Evolutionary conservation across 2,888 invertebrate genomes (phyloP).

Genomic region (Lampropteryx suffumata): DNA sequence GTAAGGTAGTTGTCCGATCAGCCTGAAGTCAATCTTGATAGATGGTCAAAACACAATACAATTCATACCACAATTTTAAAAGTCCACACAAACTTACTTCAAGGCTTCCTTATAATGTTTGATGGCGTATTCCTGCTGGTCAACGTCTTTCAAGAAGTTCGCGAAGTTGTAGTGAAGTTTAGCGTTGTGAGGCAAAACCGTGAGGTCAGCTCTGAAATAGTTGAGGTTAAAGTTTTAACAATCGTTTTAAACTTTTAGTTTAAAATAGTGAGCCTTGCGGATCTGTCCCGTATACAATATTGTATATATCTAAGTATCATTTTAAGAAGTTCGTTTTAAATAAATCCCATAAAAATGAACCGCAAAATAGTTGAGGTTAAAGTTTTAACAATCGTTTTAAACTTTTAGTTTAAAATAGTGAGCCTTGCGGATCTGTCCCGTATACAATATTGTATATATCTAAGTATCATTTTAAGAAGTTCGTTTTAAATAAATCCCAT

Average conservation of each 20-base stretch:
- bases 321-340: slow-evolving; percentile 94
- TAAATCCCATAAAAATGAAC: slow-evolving; percentile 90
- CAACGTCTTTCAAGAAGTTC: slow-evolving; percentile 91
- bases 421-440: too few species aligned
- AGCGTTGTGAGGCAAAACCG: slow-evolving; percentile 91
- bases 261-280: too few species aligned
- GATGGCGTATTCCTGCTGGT: slow-evolving; percentile 87
- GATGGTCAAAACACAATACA: too few species aligned
- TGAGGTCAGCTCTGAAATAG: slow-evolving; percentile 87
- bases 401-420: too few species aligned
- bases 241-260: too few species aligned
- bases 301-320: too few species aligned
- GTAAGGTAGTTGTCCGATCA: too few species aligned
- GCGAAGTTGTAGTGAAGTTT: slow-evolving; percentile 96
- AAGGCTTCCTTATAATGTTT: slow-evolving; percentile 91
- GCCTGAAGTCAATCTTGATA: too few species aligned
- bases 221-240: slow-evolving; percentile 5
- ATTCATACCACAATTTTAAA: neutral
- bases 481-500: slow-evolving; percentile 92
- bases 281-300: too few species aligned
- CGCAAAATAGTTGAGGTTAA: slow-evolving; percentile 63
- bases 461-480: slow-evolving; percentile 91
- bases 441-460: too few species aligned
- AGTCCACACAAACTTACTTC: slow-evolving; percentile 80
- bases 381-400: slow-evolving; percentile 8